A percentile compares a stretch with the other conserved stretches of the same genome.
Evolutionary conservation across 1,140 invertebrate species (phyloP).

Genomic region (Diabrotica virgifera): DNA sequence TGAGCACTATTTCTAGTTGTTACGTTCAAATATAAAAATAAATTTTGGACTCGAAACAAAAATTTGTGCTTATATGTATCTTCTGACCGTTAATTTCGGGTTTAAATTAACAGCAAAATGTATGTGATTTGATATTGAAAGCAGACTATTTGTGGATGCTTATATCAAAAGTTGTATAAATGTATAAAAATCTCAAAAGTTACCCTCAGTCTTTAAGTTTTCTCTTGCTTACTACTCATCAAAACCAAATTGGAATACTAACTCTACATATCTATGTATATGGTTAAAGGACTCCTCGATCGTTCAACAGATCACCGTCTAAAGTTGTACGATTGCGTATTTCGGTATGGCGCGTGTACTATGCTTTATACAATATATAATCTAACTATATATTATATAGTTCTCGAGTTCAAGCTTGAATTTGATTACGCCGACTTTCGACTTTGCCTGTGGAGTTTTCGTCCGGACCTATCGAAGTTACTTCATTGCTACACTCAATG

Average conservation of each 20-base stretch:
- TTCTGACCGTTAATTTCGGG: background rate
- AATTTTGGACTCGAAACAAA: background rate
- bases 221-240: background rate
- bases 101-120: background rate
- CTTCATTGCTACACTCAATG: too few relatives aligned
- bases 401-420: too few relatives aligned
- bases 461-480: too few relatives aligned
- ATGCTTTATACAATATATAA: too few relatives aligned
- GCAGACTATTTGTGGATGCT: conserved; percentile 2
- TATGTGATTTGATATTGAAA: background rate
- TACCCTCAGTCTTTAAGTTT: background rate
- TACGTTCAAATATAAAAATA: background rate
- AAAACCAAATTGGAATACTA: background rate
- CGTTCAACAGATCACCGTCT: too few relatives aligned
- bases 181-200: background rate
- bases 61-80: background rate
- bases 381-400: too few relatives aligned
- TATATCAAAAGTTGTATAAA: background rate
- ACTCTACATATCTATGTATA: too few relatives aligned
- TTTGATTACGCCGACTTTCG: too few relatives aligned
- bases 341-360: too few relatives aligned
- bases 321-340: too few relatives aligned
- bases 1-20: background rate
- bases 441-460: too few relatives aligned
- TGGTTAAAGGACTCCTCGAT: too few relatives aligned